phyloP scores from a whole-genome alignment of 2,797 vertebrate genomes.

The Malurus splendens region DNA sequence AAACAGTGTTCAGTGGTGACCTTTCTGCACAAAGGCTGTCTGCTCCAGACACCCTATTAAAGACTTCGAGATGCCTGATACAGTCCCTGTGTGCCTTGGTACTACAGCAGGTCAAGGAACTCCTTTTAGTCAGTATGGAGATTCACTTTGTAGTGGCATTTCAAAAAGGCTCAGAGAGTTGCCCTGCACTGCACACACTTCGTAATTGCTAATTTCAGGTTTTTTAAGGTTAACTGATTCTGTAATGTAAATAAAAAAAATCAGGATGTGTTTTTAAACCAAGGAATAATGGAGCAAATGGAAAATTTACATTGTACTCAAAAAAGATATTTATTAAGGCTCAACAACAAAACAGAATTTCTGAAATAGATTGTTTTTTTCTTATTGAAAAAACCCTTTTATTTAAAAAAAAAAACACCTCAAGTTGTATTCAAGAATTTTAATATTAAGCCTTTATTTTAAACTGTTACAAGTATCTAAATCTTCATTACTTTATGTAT shows the following conservation, averaged over 20 bases:
- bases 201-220: conserved; percentile 19
- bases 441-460: neutral
- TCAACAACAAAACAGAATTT: conserved; percentile 6
- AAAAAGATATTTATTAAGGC: neutral
- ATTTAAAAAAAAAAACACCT: neutral
- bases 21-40: conserved; percentile 48
- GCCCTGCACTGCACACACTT: neutral
- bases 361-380: neutral
- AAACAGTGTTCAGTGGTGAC: conserved; percentile 40
- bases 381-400: neutral
- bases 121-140: conserved; percentile 41
- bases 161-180: neutral
- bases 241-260: conserved; percentile 14
- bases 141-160: conserved; percentile 9
- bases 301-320: conserved; percentile 13
- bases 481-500: neutral
- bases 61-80: conserved; percentile 35
- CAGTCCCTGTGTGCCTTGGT: conserved; percentile 32
- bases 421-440: neutral
- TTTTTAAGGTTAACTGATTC: conserved; percentile 14
- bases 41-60: conserved; percentile 43
- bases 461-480: neutral
- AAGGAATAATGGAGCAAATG: neutral
- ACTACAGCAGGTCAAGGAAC: conserved; percentile 50
- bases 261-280: conserved; percentile 2